phyloP scores from a whole-genome alignment of 2,888 invertebrate genomes.

The Aethes cnicana region DNA sequence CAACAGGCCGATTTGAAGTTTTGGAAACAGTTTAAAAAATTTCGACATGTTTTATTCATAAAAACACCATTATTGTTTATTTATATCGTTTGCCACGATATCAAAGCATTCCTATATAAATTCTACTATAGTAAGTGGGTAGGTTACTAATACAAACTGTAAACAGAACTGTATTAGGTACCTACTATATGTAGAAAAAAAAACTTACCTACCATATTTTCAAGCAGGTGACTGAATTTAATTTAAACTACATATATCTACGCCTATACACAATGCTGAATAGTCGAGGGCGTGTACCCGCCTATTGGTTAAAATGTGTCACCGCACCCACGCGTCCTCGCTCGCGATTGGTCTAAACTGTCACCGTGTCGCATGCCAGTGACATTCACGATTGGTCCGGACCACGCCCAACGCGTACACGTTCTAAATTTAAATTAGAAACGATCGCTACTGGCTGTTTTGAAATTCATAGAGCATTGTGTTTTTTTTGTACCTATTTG shows the following conservation, averaged over 20 bases:
- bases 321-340: constrained; percentile 53
- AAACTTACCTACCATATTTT: too few species aligned
- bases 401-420: constrained; percentile 59
- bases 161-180: too few species aligned
- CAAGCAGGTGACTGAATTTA: too few species aligned
- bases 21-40: too few species aligned
- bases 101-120: too few species aligned
- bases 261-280: constrained; percentile 16
- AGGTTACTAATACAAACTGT: too few species aligned
- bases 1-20: too few species aligned
- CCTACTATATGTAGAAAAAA: too few species aligned
- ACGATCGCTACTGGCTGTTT: constrained; percentile 22
- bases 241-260: constrained; percentile 22
- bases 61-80: neutral
- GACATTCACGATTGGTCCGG: constrained; percentile 67
- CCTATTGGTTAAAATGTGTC: constrained; percentile 69
- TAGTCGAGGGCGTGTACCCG: constrained; percentile 55
- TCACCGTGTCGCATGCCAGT: constrained; percentile 73
- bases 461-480: constrained; percentile 14
- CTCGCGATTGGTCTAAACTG: constrained; percentile 69
- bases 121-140: too few species aligned
- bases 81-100: too few species aligned
- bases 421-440: constrained; percentile 44
- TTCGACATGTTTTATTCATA: neutral
- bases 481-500: constrained; percentile 8